Evolutionary conservation across 2,888 invertebrate genomes (phyloP), one percentile per base, ranked within the genome.

Genomic region (Gerosis bhagava): DNA sequence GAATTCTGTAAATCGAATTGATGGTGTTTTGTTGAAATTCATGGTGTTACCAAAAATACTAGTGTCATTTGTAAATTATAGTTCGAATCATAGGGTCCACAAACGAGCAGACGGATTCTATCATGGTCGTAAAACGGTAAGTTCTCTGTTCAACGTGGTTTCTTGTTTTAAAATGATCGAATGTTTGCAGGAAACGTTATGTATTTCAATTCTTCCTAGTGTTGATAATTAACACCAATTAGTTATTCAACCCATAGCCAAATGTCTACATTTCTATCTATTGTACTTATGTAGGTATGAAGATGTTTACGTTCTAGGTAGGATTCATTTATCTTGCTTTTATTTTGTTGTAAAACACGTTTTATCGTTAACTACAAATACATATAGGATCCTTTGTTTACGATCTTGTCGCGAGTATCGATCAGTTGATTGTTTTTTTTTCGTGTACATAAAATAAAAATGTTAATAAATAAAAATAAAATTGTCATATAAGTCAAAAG

Each of bases 111-210:
- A 89, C 89, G 89, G 88, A 86, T 84, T 87, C 86, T 87, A 89
- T 78, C 86, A 89, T 89, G 89, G 89, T 88, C 84, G 88, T 89
- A 83, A 89, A 89, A 88, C 88, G 87, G 88, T 89, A 71, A 82
- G 88, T 79, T 67, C 59, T 21, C 35, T 35, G 49, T 54, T 57
- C 60, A 62, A 58, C 59, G 57, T 62, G 61, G 59, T 36, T 46
- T 32, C 24, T 29, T 32, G 39, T 10, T 31, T n/a, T n/a, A n/a
- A n/a, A n/a, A n/a, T n/a, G n/a, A n/a, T n/a, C n/a, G n/a, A n/a
- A n/a, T n/a, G n/a, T n/a, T n/a, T n/a, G n/a, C n/a, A n/a, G n/a
- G n/a, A n/a, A n/a, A n/a, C n/a, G n/a, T n/a, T n/a, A n/a, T n/a
- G n/a, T n/a, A n/a, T n/a, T n/a, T n/a, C n/a, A n/a, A n/a, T n/a